Percentiles rank a stretch among this genome's conserved stretches.
Conservation (phyloP, 2,888 invertebrate genomes). For the Caenorhabditis drosophilae region DNA sequence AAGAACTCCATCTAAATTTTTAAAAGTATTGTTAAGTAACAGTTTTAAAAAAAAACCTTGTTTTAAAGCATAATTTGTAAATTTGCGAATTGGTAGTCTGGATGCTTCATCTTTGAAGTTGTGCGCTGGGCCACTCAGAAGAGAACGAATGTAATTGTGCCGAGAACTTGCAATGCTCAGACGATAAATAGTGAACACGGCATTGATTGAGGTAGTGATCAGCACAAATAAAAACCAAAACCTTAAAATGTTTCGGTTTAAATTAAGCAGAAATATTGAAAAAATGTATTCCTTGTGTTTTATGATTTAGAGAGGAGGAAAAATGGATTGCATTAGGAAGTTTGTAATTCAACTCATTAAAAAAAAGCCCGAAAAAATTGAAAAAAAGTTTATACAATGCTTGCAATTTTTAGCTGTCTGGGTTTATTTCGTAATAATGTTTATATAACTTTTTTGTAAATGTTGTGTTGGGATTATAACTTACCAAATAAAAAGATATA, state of each 20-base stretch:
- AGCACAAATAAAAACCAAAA: constrained; percentile 72
- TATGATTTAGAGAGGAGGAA: too few relatives aligned
- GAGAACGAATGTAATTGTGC: constrained; percentile 34
- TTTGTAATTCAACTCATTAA: too few relatives aligned
- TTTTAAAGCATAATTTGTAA: constrained; percentile 55
- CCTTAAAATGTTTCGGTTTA: constrained; percentile 18
- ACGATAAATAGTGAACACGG: constrained; percentile 70
- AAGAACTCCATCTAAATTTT: constrained; percentile 67
- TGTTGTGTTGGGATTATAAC: constrained; percentile 2
- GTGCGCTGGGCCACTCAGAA: constrained; percentile 26
- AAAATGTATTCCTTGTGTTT: too few relatives aligned
- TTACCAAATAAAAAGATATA: constrained; percentile 66
- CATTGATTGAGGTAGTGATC: constrained; percentile 71
- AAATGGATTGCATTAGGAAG: too few relatives aligned
- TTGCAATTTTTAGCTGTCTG: too few relatives aligned
- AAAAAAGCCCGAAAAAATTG: too few relatives aligned
- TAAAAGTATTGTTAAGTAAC: background rate
- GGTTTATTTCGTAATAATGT: too few relatives aligned
- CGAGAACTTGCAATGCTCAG: constrained; percentile 46
- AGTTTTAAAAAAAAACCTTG: constrained; percentile 43
- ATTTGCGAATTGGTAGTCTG: constrained; percentile 26
- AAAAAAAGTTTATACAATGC: too few relatives aligned
- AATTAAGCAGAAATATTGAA: too few relatives aligned
- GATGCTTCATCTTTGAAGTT: constrained; percentile 24
- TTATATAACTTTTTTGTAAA: too few relatives aligned